Evolutionary conservation across 2,888 invertebrate species (phyloP), one percentile per base, ranked within the genome.

Genomic region (Gerris lacustris): DNA sequence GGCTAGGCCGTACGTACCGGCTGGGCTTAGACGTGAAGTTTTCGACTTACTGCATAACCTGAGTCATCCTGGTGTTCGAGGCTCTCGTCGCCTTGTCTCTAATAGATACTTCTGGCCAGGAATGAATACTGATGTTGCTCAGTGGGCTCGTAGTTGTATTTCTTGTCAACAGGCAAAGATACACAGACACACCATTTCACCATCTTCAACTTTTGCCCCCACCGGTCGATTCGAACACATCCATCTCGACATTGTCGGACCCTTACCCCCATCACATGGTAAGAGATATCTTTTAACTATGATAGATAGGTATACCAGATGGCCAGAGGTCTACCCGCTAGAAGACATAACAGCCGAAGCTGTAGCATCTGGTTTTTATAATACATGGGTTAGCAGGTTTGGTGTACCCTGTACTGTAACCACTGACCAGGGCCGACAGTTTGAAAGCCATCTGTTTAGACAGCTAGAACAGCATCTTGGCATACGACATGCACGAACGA

Each of bases 321-420:
- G 80, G 80, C 78, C 79, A 15, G 80, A 80, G 70, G 79, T 75
- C 0, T 72, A 77, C 18, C 80, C 80, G 0, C 67, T 80, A 0
- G n/a, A 44, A 0, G 77, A 80, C 69, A 80, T 79, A 43, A 78
- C 79, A 0, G 80, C 80, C 0, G 78, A 78, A 69, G 77, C 79
- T 0, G 77, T 78, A 1, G 67, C 71, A 2, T 6, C 11, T 5
- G 62, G 47, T 1, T 45, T 72, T 2, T 44, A 5, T 5, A n/a
- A 6, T 31, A 11, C 18, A 44, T 82, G 81, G 82, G 77, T 83
- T 2, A 68, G 80, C 0, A 74, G 80, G 11, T 82, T 78, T 70
- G 81, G 82, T 0, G 75, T 78, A 9, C 82, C 81, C 5, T 31
- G 45, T 0, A 70, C 47, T 6, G 73, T 79, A 7, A 79, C 79